A percentile compares a stretch with the other conserved stretches of the same genome.
Conservation (phyloP, 2,888 invertebrate genomes). For the Scaptodrosophila latifasciaeformis region DNA sequence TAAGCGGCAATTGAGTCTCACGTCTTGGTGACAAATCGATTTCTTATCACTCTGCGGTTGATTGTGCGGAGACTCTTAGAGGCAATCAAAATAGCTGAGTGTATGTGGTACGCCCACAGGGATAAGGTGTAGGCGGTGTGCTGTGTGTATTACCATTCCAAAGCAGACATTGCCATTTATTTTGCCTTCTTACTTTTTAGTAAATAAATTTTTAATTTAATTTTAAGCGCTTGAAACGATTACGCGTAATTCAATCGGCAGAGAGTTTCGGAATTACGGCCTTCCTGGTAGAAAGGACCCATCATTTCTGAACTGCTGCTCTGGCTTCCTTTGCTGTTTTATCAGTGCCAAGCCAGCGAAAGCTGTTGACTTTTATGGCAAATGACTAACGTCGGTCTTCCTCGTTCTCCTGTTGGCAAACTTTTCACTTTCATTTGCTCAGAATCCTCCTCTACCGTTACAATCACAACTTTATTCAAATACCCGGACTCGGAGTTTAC, state of each 20-base stretch:
- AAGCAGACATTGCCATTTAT: slow-evolving; percentile 24
- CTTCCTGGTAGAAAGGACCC: slow-evolving; percentile 3
- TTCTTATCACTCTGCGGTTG: slow-evolving; percentile 63
- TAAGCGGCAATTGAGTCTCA: slow-evolving; percentile 65
- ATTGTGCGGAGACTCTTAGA: slow-evolving; percentile 31
- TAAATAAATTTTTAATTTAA: slow-evolving; percentile 66
- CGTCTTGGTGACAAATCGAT: slow-evolving; percentile 65
- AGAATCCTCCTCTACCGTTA: no score
- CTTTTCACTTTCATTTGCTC: slow-evolving; percentile 2
- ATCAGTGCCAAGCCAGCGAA: slow-evolving; percentile 48
- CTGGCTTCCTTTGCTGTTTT: slow-evolving; percentile 38
- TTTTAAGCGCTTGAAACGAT: slow-evolving; percentile 60
- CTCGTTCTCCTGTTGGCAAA: background rate
- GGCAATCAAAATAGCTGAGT: background rate
- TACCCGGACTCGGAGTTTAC: no score
- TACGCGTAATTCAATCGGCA: slow-evolving; percentile 60
- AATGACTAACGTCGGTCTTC: slow-evolving; percentile 28
- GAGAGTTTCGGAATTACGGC: background rate
- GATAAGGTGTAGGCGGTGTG: slow-evolving; percentile 46
- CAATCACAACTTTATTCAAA: slow-evolving; percentile 41
- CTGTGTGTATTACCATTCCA: no score
- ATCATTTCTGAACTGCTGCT: slow-evolving; percentile 8
- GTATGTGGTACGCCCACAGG: slow-evolving; percentile 12
- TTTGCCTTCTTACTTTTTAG: slow-evolving; percentile 30
- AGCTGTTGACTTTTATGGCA: slow-evolving; percentile 64